phyloP scores from a whole-genome alignment of 2,797 vertebrate genomes.

The Podarcis siculus region DNA sequence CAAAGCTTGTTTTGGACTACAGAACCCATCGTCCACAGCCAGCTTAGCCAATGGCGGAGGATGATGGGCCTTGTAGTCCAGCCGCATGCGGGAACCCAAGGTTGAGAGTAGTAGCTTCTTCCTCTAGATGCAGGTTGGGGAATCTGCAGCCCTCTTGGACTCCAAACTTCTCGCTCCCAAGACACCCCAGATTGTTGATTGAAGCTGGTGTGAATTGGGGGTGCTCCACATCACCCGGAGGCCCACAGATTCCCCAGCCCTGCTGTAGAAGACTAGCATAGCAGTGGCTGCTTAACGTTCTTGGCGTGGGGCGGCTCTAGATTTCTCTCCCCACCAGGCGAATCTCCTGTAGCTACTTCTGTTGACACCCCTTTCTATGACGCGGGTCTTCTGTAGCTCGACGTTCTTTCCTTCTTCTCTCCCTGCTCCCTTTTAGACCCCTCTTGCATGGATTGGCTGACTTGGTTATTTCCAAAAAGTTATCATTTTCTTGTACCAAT shows the following conservation, averaged over 20 bases:
- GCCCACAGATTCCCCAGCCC: not conserved
- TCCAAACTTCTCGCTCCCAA: too few species aligned
- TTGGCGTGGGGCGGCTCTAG: not conserved
- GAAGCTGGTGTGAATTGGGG: too few species aligned
- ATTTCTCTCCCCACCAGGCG: not conserved
- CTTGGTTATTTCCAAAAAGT: not conserved
- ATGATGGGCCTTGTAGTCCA: too few species aligned
- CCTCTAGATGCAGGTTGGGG: too few species aligned
- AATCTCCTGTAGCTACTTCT: not conserved
- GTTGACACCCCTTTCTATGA: not conserved
- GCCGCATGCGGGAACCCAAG: too few species aligned
- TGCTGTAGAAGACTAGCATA: not conserved
- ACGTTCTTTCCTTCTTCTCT: too few species aligned
- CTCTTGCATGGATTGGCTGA: slow-evolving; percentile 47
- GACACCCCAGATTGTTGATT: too few species aligned
- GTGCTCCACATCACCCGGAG: too few species aligned
- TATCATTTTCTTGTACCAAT: slow-evolving; percentile 49
- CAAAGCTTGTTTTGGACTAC: too few species aligned
- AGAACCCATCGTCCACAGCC: too few species aligned
- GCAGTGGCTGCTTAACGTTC: not conserved
- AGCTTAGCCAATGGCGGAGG: too few species aligned
- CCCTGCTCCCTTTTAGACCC: not conserved
- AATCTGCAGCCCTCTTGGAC: too few species aligned
- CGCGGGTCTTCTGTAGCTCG: not conserved
- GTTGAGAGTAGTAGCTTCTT: not conserved